phyloP scores from a whole-genome alignment of 2,113 vertebrate species.

The Eretmochelys imbricata region DNA sequence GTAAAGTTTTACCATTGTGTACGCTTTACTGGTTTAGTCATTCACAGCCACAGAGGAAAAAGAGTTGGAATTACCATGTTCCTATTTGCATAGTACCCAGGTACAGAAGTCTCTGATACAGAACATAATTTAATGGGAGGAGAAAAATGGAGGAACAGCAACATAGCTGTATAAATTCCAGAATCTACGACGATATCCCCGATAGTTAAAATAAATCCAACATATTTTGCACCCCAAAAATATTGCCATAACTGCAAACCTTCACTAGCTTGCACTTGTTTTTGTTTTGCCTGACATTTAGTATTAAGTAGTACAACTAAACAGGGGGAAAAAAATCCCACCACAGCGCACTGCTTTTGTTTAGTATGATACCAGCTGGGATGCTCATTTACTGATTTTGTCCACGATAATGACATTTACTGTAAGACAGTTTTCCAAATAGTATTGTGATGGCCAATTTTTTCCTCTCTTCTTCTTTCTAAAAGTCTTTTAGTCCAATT shows the following conservation, averaged over 20 bases:
- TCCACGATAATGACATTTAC: constrained; percentile 73
- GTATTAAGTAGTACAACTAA: constrained; percentile 35
- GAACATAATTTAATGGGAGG: not conserved
- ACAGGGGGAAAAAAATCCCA: not conserved
- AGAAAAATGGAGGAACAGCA: not conserved
- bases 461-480: constrained; percentile 49
- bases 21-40: not conserved
- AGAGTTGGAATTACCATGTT: not conserved
- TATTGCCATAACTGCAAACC: not conserved
- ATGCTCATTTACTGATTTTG: constrained; percentile 71
- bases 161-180: not conserved
- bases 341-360: constrained; percentile 52
- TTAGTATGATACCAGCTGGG: constrained; percentile 72
- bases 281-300: constrained; percentile 20
- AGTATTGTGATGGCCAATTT: constrained; percentile 52
- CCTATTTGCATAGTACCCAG: not conserved
- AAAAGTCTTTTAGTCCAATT: constrained; percentile 64
- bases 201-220: constrained; percentile 20
- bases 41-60: not conserved
- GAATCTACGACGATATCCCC: not conserved
- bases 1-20: not conserved
- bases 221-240: constrained; percentile 32
- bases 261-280: not conserved
- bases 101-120: not conserved
- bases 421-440: constrained; percentile 69